Evolutionary conservation across 2,113 vertebrate genomes (phyloP).

Genomic region (Dendrocopos noguchii): DNA sequence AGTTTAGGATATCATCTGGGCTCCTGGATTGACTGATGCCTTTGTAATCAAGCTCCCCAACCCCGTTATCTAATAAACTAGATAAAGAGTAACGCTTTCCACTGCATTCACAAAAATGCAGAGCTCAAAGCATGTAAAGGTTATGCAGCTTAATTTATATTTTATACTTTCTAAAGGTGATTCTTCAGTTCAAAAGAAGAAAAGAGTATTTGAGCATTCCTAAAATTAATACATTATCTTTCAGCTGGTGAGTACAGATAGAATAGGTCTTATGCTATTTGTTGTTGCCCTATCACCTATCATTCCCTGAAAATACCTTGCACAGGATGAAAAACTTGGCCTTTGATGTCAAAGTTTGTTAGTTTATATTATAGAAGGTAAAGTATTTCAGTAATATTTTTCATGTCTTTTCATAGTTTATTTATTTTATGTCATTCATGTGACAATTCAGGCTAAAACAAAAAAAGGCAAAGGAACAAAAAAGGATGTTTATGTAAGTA

Average conservation of each 20-base stretch:
- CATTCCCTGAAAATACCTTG: neutral
- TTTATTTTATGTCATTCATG: neutral
- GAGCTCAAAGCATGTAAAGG: neutral
- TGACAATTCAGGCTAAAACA: neutral
- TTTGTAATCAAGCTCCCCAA: constrained; percentile 41
- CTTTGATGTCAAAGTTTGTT: neutral
- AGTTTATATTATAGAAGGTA: neutral
- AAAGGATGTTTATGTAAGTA: neutral
- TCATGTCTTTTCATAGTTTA: neutral
- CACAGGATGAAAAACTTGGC: neutral
- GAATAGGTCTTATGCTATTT: neutral
- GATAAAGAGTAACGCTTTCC: constrained; percentile 6
- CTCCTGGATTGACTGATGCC: constrained; percentile 3
- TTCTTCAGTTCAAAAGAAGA: constrained; percentile 1
- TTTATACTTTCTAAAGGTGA: neutral
- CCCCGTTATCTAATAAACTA: neutral
- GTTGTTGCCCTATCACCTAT: neutral
- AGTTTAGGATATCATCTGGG: constrained; percentile 23
- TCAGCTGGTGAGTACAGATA: neutral
- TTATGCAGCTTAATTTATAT: constrained; percentile 32
- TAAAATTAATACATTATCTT: neutral
- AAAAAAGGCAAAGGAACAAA: neutral
- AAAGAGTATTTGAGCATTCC: neutral
- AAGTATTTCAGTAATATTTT: neutral
- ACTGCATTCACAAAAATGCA: neutral